These are phyloP conservation scores for Pherbina coryleti DNA, from an alignment of 2,888 invertebrate genomes.

Conservation along the genomic window DNA sequence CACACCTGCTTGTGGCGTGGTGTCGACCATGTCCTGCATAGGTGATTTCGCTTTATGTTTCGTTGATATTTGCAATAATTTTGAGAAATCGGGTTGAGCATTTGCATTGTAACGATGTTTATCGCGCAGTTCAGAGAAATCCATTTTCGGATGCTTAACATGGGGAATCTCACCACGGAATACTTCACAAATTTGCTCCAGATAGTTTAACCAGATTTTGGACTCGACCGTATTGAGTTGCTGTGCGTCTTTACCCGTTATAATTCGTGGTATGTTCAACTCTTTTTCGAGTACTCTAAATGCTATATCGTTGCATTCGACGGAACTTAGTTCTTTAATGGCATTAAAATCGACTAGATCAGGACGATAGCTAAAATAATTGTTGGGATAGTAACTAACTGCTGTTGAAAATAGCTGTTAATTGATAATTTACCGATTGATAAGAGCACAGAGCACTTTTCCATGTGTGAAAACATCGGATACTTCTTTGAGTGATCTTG, in stretches of 20 bases:
- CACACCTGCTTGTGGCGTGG: conserved; percentile 56
- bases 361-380: conserved; percentile 81
- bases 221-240: conserved; percentile 64
- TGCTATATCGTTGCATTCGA: conserved; percentile 83
- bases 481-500: conserved; percentile 63
- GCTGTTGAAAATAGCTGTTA: background rate
- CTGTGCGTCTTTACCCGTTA: conserved; percentile 80
- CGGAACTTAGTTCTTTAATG: conserved; percentile 75
- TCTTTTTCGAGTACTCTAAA: conserved; percentile 89
- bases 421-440: conserved; percentile 61
- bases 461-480: conserved; percentile 68
- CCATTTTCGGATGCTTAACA: conserved; percentile 80
- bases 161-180: conserved; percentile 94
- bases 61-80: conserved; percentile 60
- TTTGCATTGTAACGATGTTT: conserved; percentile 65
- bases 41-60: conserved; percentile 66
- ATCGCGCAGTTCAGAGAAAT: conserved; percentile 69
- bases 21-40: conserved; percentile 65
- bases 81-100: conserved; percentile 66
- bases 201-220: conserved; percentile 78
- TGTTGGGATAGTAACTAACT: background rate
- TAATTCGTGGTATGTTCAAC: conserved; percentile 79
- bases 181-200: conserved; percentile 89
- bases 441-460: conserved; percentile 67
- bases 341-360: conserved; percentile 84